Evolutionary conservation across 92 coral and sea anemone genomes (phyloP), one percentile per base, ranked within the genome.

Genomic region (Paramuricea clavata): DNA sequence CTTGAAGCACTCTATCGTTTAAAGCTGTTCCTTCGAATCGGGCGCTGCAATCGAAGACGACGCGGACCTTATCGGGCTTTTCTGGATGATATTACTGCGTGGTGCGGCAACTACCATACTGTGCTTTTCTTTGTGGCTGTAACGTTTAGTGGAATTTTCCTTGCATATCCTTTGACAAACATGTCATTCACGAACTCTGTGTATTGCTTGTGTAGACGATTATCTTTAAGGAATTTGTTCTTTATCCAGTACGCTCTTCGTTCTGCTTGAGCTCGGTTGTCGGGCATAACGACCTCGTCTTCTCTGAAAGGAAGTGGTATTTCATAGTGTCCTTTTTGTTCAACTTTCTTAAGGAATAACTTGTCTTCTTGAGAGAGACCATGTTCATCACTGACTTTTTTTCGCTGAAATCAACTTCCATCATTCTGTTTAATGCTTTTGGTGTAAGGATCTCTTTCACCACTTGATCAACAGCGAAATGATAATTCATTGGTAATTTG

Each of bases 361-460:
- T 28, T 88, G 60, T 89, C 92, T 47, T 70, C n/a, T n/a, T n/a
- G n/a, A n/a, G n/a, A n/a, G n/a, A n/a, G n/a, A n/a, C n/a, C n/a
- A n/a, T n/a, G n/a, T n/a, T n/a, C 78, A 10, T 60, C 81, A 44
- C 25, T 33, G 33, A 64, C 83, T 0, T 27, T n/a, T 75, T 35
- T 69, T 91, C 89, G 62, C 85, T 87, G 68, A 89, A 85, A 59
- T 89, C 92, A 15, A 69, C 33, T 36, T 85, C 89, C 35, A 89
- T 26, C 83, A 85, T 42, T 22, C 49, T 78, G 74, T 89, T 89
- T 49, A 85, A 59, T 12, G 83, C 69, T 57, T 64, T 78, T 32
- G 91, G 91, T 5, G 87, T 87, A 41, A 89, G 59, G 8, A 87
- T 31, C 49, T 86, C 93, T 43, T 83, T 82, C 8, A 91, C 93